Percentiles rank a stretch among this genome's conserved stretches.
Conservation (phyloP, 2,797 vertebrate species). For the Denticeps clupeoides region DNA sequence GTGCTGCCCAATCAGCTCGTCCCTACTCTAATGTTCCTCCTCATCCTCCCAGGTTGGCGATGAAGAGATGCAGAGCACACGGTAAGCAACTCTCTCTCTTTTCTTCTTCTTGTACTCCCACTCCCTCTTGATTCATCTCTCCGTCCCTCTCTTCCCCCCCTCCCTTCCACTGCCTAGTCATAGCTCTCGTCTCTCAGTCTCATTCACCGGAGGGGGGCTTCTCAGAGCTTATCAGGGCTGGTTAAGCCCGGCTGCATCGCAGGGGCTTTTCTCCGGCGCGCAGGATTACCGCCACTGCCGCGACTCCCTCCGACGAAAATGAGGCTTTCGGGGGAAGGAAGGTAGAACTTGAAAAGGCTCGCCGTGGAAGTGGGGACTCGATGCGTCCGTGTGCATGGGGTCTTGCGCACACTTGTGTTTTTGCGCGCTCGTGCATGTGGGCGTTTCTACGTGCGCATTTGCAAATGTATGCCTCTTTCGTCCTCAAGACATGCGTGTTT, state of each 20-base stretch:
- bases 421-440: not conserved
- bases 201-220: not conserved
- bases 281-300: not conserved
- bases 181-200: not conserved
- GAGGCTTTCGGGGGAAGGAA: constrained; percentile 6
- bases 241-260: constrained; percentile 4
- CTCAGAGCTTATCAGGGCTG: constrained; percentile 3
- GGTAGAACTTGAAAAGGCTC: not conserved
- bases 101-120: constrained; percentile 36
- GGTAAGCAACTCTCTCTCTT: constrained; percentile 58
- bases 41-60: too few species aligned
- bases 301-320: constrained; percentile 1
- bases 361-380: not conserved
- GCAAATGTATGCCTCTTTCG: too few species aligned
- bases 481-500: too few species aligned
- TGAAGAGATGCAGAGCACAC: constrained; percentile 78
- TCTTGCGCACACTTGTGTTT: not conserved
- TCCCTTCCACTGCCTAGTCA: not conserved
- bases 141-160: constrained; percentile 28
- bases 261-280: not conserved
- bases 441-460: too few species aligned
- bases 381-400: not conserved
- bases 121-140: constrained; percentile 18
- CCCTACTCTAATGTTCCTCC: too few species aligned
- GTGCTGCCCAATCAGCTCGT: too few species aligned